Evolutionary conservation across 2,797 vertebrate species (phyloP), one percentile per base, ranked within the genome.

Genomic region (Falco berigora): DNA sequence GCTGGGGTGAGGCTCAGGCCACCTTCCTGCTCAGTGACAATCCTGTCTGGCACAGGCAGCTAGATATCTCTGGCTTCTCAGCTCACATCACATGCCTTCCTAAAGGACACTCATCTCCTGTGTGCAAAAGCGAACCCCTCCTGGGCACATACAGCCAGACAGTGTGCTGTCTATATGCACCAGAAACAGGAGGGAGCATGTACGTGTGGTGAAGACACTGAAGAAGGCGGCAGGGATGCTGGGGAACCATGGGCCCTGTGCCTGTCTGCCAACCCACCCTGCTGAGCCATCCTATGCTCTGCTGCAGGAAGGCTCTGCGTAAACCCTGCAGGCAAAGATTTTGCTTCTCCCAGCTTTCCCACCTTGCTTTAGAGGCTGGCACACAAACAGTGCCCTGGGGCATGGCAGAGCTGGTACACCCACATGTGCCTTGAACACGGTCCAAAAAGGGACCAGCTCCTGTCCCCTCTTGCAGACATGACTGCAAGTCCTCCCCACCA

Each of bases 371-470:
- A 22, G 25, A 53, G n/a, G 13, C 23, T 27, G 21, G 58, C 34
- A 52, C 0, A 8, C 9, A 47, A 68, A 82, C 1, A 2, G 80
- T 28, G 24, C 8, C 28, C 16, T 3, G 5, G 38, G 36, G 27
- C 10, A 50, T 3, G 8, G 34, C 0, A 0, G 61, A 71, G 67
- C 21, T 14, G 20, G 23, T 61, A n/a, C 25, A 25, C 20, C 21
- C 44, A 56, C 0, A 0, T 10, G 27, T 13, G 12, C 52, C 66
- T 56, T 72, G 36, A 74, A 52, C 4, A 6, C 0, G 7, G 24
- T 5, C 21, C 64, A n/a, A 20, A 76, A 81, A 27, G 8, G 53
- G 47, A 91, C 19, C 28, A 46, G 46, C 10, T 66, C 46, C 49
- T 71, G 23, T 64, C 47, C 38, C 30, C 44, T 89, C 24, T 72